A percentile compares a stretch with the other conserved stretches of the same genome.
phyloP scores from a whole-genome alignment of 1,140 invertebrate genomes.

The Pemphigus obesinymphae region DNA sequence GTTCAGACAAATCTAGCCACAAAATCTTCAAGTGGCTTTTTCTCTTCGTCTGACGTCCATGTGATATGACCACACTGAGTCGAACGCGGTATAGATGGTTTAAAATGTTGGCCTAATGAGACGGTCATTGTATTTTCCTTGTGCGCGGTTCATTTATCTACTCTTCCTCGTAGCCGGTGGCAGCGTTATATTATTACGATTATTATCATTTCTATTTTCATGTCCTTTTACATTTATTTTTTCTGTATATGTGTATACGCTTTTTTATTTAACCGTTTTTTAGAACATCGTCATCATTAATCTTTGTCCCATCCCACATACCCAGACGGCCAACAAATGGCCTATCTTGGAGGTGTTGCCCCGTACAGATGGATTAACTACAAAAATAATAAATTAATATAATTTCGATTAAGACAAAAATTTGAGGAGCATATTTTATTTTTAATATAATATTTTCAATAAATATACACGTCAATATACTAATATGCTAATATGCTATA shows the following conservation, averaged over 20 bases:
- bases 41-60: not conserved
- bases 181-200: not conserved
- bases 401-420: not conserved
- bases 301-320: not conserved
- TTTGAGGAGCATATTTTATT: too few species aligned
- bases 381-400: not conserved
- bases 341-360: not conserved
- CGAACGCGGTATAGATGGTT: not conserved
- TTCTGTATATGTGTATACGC: too few species aligned
- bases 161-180: not conserved
- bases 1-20: not conserved
- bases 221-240: not conserved
- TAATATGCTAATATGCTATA: too few species aligned
- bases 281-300: not conserved
- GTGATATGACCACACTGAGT: not conserved
- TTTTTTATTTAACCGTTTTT: not conserved
- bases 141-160: not conserved
- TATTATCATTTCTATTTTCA: not conserved
- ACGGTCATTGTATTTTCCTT: not conserved
- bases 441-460: too few species aligned
- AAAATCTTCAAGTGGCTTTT: not conserved
- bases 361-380: not conserved
- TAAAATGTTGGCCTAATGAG: constrained; percentile 8
- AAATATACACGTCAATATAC: too few species aligned
- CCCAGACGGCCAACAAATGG: not conserved